Evolutionary conservation across 2,888 invertebrate species (phyloP), one percentile per base, ranked within the genome.

Genomic region (Acleris laterana): DNA sequence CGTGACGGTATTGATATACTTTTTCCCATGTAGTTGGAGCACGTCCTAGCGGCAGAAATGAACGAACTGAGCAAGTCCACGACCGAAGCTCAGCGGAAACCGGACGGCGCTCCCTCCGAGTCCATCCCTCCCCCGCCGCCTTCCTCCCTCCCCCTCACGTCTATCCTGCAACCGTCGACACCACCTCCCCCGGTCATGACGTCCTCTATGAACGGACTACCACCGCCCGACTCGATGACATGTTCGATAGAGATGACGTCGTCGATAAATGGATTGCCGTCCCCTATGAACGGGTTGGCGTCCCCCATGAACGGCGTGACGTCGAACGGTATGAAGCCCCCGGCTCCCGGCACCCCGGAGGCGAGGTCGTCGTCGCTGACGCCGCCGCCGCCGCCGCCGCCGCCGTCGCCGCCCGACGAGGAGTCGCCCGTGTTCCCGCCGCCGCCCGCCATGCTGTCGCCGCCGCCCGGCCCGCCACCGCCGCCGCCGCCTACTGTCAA

Each of bases 401-500:
- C 17, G 20, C 42, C 22, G 20, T 6, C 5, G 46, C 46, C 20
- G 42, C 55, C 55, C 7, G 51, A 57, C 64, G 85, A 82, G 46
- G 80, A 83, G 65, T 85, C 88, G 1, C 87, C 88, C 1, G 78
- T 76, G 68, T 85, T 85, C 77, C 55, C 55, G 42, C 88, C 89
- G 28, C 88, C 81, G 20, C 94, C 95, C 1, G 94, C 86, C 66
- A 65, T 95, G 60, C 86, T 96, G 49, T 97, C 97, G 0, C 97
- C 96, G 77, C 97, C 97, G 0, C 96, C 95, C 1, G 95, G 94
- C 66, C 95, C 95, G 0, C 96, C 96, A 4, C 96, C 96, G 2
- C 96, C 96, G 1, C 95, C 58, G 16, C 48, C 95, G 4, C 95
- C 94, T 20, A 69, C 73, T 19, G 71, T 68, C 20, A 88, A 88